phyloP scores from a whole-genome alignment of 2,113 vertebrate species.

The Saccopteryx bilineata region DNA sequence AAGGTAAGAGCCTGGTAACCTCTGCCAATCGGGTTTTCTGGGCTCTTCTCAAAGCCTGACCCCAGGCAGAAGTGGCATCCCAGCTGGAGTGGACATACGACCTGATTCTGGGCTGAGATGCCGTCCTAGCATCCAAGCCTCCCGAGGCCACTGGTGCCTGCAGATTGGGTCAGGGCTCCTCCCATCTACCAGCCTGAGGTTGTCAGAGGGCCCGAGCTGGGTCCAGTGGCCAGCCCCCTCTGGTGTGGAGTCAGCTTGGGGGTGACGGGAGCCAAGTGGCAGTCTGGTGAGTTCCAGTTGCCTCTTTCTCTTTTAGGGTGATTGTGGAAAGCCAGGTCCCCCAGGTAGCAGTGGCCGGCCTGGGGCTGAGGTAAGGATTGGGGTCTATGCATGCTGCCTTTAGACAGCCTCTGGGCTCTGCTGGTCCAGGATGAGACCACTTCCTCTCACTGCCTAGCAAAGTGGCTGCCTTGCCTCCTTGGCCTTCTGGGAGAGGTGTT shows the following conservation, averaged over 20 bases:
- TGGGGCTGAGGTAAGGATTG: slow-evolving; percentile 91
- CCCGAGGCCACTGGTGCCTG: neutral
- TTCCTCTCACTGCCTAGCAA: neutral
- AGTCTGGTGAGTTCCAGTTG: accelerated
- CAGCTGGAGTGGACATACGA: neutral
- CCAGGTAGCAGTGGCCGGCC: slow-evolving; percentile 91
- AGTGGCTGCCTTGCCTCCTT: neutral
- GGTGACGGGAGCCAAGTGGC: neutral
- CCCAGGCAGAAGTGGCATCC: neutral
- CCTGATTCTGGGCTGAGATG: neutral
- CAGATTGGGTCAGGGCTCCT: neutral
- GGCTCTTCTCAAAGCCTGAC: neutral
- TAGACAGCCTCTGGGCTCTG: neutral
- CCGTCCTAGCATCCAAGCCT: neutral
- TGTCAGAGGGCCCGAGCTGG: neutral
- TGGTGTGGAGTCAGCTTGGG: neutral
- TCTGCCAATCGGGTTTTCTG: neutral
- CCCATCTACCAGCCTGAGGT: neutral
- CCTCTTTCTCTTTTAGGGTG: slow-evolving; percentile 89
- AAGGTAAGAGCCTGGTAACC: slow-evolving; percentile 85
- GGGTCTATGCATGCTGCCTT: accelerated
- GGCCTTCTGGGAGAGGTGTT: neutral
- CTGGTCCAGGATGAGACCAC: neutral
- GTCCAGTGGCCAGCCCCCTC: neutral
- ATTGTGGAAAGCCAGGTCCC: slow-evolving; percentile 93